phyloP scores from a whole-genome alignment of 2,113 vertebrate species.

The Chunga burmeisteri region DNA sequence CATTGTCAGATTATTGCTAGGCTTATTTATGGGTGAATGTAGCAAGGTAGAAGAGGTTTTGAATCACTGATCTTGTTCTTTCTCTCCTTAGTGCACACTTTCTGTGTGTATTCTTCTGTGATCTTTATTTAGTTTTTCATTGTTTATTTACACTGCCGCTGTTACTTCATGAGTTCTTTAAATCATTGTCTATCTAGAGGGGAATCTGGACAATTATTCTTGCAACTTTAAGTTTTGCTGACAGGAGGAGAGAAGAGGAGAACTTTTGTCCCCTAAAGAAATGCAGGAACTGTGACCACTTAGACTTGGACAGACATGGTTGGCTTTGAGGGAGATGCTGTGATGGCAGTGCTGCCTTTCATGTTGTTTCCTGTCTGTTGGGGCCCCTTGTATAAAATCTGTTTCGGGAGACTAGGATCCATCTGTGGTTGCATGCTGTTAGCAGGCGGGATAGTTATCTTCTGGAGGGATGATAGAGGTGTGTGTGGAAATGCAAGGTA shows the following conservation, averaged over 20 bases:
- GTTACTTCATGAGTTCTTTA: slow-evolving; percentile 64
- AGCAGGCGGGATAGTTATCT: background rate
- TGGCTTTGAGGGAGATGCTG: background rate
- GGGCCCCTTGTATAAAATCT: background rate
- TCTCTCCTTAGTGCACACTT: background rate
- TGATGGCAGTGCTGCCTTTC: background rate
- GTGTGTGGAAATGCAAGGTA: background rate
- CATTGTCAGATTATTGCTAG: background rate
- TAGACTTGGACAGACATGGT: background rate
- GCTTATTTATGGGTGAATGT: background rate
- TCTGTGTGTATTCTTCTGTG: background rate
- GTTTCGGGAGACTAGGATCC: background rate
- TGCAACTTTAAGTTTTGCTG: slow-evolving; percentile 38
- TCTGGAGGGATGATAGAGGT: background rate
- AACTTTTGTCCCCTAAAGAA: slow-evolving; percentile 44
- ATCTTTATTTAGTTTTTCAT: slow-evolving; percentile 55
- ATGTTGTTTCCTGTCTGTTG: background rate
- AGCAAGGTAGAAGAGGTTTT: background rate
- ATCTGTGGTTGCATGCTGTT: background rate
- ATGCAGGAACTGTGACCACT: slow-evolving; percentile 11
- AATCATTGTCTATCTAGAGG: slow-evolving; percentile 38
- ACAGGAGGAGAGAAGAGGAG: slow-evolving; percentile 24
- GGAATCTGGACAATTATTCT: slow-evolving; percentile 40
- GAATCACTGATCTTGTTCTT: background rate
- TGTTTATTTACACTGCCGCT: slow-evolving; percentile 55